Evolutionary conservation across 35 echinoderm and acorn worm species (phyloP), one percentile per base, ranked within the genome.

Genomic region (Stichopus chloronotus): DNA sequence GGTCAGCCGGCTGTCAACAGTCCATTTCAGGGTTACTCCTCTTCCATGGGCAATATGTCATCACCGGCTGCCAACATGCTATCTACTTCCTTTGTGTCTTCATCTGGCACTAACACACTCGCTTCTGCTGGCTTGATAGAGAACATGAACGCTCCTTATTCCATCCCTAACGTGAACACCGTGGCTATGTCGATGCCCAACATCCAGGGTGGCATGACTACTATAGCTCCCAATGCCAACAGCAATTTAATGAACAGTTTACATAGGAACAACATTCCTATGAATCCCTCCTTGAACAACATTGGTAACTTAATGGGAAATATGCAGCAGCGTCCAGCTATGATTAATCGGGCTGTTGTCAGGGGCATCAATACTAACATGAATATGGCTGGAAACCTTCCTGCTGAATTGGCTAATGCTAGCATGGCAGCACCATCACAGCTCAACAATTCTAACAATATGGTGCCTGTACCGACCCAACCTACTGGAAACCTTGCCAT

Each of bases 31-130:
- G 88, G 88, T 84, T 96, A 94, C 59, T 81, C 92, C 87, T 84
- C 96, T 71, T 90, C 96, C 92, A 94, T 88, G 83, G 86, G 60
- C 58, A 92, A 82, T 92, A 93, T 92, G 79, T 79, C 94, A 94
- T 94, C 96, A 88, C 93, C 93, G 63, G 93, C 94, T 69, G 30
- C 93, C 72, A 94, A 96, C 79, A 95, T 98, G 94, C 93, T 96
- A 69, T 74, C 94, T 59, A 90, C 96, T 84, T 90, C 96, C 21
- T 97, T 85, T 78, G 91, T 93, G 68, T 92, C 96, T 84, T 95
- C 93, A 87, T 82, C 83, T 90, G 92, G 68, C 83, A 91, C 91
- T 76, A 95, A 88, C 78, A 93, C 93, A 72, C 56, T 87, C 60
- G 56, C 91, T 78, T 77, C 90, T 79, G 76, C 81, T 84, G 86